These are phyloP conservation scores for Heliornis fulica DNA, from an alignment of 2,113 vertebrate genomes.

Conservation along the genomic window DNA sequence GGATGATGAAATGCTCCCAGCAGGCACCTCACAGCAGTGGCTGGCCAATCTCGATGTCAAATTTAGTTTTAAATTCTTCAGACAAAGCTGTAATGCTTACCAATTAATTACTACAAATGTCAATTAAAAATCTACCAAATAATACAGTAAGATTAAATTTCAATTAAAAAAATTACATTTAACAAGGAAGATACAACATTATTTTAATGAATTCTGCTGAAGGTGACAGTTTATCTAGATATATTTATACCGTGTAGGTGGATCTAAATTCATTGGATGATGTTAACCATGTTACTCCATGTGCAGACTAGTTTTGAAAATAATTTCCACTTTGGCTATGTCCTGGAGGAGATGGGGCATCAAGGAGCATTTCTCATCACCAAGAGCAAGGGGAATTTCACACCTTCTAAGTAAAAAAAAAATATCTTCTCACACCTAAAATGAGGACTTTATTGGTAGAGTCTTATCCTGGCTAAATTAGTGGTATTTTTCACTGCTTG, in stretches of 20 bases:
- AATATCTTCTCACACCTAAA: slow-evolving; percentile 41
- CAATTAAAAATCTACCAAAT: slow-evolving; percentile 84
- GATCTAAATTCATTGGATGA: slow-evolving; percentile 75
- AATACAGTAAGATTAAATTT: slow-evolving; percentile 83
- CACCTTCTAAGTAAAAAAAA: slow-evolving; percentile 4
- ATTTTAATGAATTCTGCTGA: slow-evolving; percentile 84
- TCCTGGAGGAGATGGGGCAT: slow-evolving; percentile 62
- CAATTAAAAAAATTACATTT: slow-evolving; percentile 84
- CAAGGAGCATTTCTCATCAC: slow-evolving; percentile 45
- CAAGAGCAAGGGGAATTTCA: slow-evolving; percentile 16
- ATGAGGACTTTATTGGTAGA: slow-evolving; percentile 1
- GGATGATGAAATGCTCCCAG: slow-evolving; percentile 81
- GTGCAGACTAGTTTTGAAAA: slow-evolving; percentile 74
- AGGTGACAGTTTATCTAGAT: slow-evolving; percentile 81
- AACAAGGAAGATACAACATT: slow-evolving; percentile 74
- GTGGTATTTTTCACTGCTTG: slow-evolving; percentile 31
- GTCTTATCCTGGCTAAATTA: slow-evolving; percentile 31
- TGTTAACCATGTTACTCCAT: slow-evolving; percentile 72
- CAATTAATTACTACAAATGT: slow-evolving; percentile 87
- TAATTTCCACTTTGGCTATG: slow-evolving; percentile 63
- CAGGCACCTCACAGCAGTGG: slow-evolving; percentile 70
- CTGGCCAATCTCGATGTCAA: slow-evolving; percentile 79
- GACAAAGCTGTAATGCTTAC: slow-evolving; percentile 74
- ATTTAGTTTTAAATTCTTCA: slow-evolving; percentile 82
- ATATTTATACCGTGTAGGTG: slow-evolving; percentile 75